phyloP scores from a whole-genome alignment of 2,797 vertebrate species.

The Enteromius afrohamiltoni region DNA sequence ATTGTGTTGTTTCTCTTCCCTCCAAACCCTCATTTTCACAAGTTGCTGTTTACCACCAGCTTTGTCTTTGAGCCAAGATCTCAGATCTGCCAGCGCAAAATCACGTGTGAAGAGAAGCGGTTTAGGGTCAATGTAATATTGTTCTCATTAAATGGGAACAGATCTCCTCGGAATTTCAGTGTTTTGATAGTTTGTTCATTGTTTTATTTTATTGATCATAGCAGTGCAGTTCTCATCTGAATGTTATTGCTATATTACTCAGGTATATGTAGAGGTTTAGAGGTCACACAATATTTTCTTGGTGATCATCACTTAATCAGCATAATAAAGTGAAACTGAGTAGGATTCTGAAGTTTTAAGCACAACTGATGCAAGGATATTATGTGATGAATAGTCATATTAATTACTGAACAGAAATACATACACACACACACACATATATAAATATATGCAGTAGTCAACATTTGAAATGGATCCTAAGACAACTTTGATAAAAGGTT shows the following conservation, averaged over 20 bases:
- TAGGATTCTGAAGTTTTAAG: not conserved
- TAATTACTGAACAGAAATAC: conserved; percentile 10
- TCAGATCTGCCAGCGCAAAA: conserved; percentile 69
- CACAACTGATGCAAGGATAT: not conserved
- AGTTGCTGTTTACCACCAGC: conserved; percentile 66
- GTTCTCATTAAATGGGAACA: conserved; percentile 63
- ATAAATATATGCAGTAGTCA: too few relatives aligned
- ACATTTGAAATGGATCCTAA: too few relatives aligned
- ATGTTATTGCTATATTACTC: conserved; percentile 3
- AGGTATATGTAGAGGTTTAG: not conserved
- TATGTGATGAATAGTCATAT: not conserved
- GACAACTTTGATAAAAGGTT: too few relatives aligned
- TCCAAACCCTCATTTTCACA: conserved; percentile 59
- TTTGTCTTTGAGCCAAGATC: conserved; percentile 61
- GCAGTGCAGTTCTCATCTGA: not conserved
- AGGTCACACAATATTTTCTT: not conserved
- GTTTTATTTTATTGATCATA: conserved; percentile 7
- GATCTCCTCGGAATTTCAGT: conserved; percentile 59
- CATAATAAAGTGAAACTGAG: not conserved
- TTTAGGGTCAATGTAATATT: conserved; percentile 73
- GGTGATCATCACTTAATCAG: not conserved
- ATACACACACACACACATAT: too few relatives aligned
- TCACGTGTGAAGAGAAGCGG: conserved; percentile 69
- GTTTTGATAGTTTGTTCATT: conserved; percentile 9
- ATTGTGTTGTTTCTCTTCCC: conserved; percentile 64